Base-by-base conservation (phyloP, 1,140 invertebrate species). In the Apis mellifera region DNA sequence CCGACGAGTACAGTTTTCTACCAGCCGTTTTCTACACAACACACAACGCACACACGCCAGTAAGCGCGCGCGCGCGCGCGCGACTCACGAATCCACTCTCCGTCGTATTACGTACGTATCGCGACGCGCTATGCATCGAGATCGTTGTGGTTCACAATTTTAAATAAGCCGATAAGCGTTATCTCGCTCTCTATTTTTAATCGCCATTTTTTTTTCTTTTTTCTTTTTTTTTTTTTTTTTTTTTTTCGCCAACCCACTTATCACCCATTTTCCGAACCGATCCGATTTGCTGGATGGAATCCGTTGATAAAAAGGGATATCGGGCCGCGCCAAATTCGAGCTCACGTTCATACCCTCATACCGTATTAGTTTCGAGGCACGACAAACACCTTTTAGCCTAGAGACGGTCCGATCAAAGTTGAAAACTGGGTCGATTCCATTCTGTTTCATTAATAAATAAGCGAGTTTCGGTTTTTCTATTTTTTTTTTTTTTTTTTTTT, bases 1-100 rank as follows among this genome's bases (percentile, higher is more conserved):
- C 82, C 86, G 80, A 23, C 86, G 78, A n/a, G 70, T 76, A 66
- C 52, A 74, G 74, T 62, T 65, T 69, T n/a, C 57, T 19, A 42
- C 70, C 5, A 69, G n/a, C 32, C 32, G 32, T 42, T 5, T 42
- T 42, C 32, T 42, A 42, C 32, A 42, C 32, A 5, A 5, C 32
- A 5, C 32, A 0, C 13, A 7, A 55, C 54, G 15, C 54, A 55
- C 60, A 26, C n/a, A n/a, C n/a, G n/a, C n/a, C n/a, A n/a, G n/a
- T n/a, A n/a, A n/a, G n/a, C 13, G 23, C 21, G 52, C 70, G 84
- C 72, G 84, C 57, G 15, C 13, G 23, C 57, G 21, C 59, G 12
- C 9, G 8, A n/a, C n/a, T n/a, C 8, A 8, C 57, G 57, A 59
- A 59, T 42, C 32, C 32, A 42, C 32, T 42, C 32, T 42, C 32